phyloP scores from a whole-genome alignment of 2,113 vertebrate genomes.

The Oncorhynchus nerka region DNA sequence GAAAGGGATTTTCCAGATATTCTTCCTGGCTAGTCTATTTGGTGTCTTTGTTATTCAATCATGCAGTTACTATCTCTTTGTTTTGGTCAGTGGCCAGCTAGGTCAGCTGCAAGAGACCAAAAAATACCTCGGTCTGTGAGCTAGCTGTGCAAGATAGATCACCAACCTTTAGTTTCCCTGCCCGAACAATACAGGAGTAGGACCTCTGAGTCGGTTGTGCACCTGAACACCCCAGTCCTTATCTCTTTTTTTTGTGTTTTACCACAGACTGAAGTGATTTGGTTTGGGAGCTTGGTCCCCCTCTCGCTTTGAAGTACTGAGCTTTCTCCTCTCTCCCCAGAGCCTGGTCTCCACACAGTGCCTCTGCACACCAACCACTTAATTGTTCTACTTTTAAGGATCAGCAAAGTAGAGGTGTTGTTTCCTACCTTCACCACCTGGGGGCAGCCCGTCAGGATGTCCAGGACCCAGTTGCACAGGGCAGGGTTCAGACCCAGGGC shows the following conservation, averaged over 20 bases:
- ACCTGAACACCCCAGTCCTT: slow-evolving; percentile 20
- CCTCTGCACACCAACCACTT: slow-evolving; percentile 31
- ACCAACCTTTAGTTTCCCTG: slow-evolving; percentile 26
- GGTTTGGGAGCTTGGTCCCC: slow-evolving; percentile 30
- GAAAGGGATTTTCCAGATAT: no score
- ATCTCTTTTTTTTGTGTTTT: slow-evolving; percentile 18
- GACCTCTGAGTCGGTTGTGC: slow-evolving; percentile 9
- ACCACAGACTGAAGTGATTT: slow-evolving; percentile 40
- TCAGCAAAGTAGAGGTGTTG: no score
- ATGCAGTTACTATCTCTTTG: slow-evolving; percentile 2
- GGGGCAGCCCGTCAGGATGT: no score
- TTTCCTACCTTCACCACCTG: no score
- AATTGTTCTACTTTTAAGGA: slow-evolving; percentile 46
- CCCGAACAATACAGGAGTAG: slow-evolving; percentile 12
- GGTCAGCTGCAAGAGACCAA: neutral
- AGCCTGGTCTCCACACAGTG: slow-evolving; percentile 38
- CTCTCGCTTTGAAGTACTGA: slow-evolving; percentile 48
- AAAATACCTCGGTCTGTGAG: slow-evolving; percentile 2
- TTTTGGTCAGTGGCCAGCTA: neutral
- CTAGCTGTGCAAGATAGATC: slow-evolving; percentile 4
- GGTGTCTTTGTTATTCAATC: slow-evolving; percentile 19
- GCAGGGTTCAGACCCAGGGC: no score
- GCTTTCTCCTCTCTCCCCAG: slow-evolving; percentile 26
- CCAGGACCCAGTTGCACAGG: no score
- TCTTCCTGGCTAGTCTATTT: slow-evolving; percentile 1